Base-by-base conservation (phyloP, 2,113 vertebrate species). In the Stigmatopora nigra region DNA sequence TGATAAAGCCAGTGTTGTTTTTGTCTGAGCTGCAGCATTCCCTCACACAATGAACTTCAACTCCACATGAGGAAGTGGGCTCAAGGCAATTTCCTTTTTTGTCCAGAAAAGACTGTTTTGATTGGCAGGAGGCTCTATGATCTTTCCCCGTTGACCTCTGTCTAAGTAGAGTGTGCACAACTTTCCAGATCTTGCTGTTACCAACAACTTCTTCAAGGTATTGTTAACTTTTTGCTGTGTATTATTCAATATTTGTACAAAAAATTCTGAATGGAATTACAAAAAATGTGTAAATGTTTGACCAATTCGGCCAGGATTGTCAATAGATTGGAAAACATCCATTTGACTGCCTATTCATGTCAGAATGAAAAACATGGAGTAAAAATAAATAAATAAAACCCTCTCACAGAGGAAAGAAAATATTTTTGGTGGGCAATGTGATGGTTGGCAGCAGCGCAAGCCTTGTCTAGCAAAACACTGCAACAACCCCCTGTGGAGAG, bases 391-490 rank as follows among this genome's bases (percentile, higher is more conserved):
- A 53, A 70, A 70, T 5, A 63, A 48, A 48, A 35, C 25, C 25
- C 10, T 20, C 17, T 11, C 17, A 52, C 11, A 44, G 31, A 64
- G 20, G 57, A 46, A 63, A 63, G 45, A 48, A 48, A 45, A 69
- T 67, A 71, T 67, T 58, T 71, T 77, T 69, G 75, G 79, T 59
- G 63, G 76, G 74, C 75, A 81, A 70, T 63, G 78, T 81, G 70
- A 76, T 76, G 80, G 76, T 72, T 74, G 87, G 58, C 65, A 84
- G 60, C 73, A 81, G 81, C 65, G 70, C 68, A 38, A 65, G 65
- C 64, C 71, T 72, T 44, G 70, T 66, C 70, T 55, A 60, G 64
- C 71, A 82, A 80, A 82, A 69, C 68, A 72, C 61, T 66, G 63
- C 59, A 76, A 66, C 74, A 73, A 58, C 72, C 69, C 73, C 81